Evolutionary conservation across 2,888 invertebrate genomes (phyloP), one percentile per base, ranked within the genome.

Genomic region (Leucania comma): DNA sequence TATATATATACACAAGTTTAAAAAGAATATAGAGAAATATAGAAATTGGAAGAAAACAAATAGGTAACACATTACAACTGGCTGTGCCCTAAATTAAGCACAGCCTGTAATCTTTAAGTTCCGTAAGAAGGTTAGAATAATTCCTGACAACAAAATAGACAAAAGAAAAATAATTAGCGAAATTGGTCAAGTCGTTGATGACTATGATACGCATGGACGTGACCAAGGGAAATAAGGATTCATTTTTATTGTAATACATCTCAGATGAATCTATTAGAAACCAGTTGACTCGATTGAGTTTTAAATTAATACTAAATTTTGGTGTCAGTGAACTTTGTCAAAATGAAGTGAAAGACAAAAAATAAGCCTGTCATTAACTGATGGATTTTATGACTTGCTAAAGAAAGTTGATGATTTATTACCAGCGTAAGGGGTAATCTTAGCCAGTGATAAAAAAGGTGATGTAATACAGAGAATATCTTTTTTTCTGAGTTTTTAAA

Each of bases 341-440:
- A 50, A 73, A 64, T 9, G 6, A 35, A 48, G 14, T 6, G 3
- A 32, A 14, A 14, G 6, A 54, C 26, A 75, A 48, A 75, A 75
- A 50, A 26, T 20, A 2, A 2, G 38, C 22, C 9, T 26, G 38
- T 68, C 42, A 56, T 50, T 68, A 50, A 0, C 2, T 50, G 68
- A 57, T 20, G 14, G 24, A 67, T 70, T 69, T 54, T 56, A 70
- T 70, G n/a, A n/a, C 48, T 51, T 32, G 38, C 9, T 48, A 32
- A 26, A 48, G 73, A 77, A 77, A 77, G 77, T 54, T 77, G 20
- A 60, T 69, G 48, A 77, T 73, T 70, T 77, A 77, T 70, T 50
- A 42, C 42, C 54, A 10, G 48, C 24, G 50, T 42, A 68, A 9
- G 54, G 29, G n/a, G 26, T 75, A 56, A 51, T 75, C 10, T 35